Conservation (phyloP, 2,113 vertebrate species). For the Acanthisitta chloris region DNA sequence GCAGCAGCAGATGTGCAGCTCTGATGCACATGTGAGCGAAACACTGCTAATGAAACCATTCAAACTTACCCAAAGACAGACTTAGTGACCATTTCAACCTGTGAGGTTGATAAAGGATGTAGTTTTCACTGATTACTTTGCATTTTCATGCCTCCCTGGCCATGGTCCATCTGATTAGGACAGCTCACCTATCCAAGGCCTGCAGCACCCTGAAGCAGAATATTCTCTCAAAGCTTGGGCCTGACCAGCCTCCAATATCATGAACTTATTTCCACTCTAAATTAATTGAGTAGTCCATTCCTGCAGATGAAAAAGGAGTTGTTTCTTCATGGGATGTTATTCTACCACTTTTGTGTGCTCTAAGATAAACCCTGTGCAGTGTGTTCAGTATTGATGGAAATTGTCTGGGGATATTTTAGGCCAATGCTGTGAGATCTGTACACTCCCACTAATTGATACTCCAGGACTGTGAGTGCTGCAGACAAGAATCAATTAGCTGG, state of each 20-base stretch:
- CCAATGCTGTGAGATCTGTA: rapidly evolving
- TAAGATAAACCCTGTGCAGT: not conserved
- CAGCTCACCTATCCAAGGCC: not conserved
- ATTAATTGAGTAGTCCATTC: not conserved
- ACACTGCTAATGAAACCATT: not conserved
- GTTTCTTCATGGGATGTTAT: not conserved
- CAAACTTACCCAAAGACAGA: not conserved
- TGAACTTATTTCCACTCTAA: rapidly evolving
- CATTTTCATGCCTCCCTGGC: not conserved
- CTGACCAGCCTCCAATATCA: not conserved
- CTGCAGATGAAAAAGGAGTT: not conserved
- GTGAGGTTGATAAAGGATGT: not conserved
- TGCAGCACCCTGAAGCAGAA: not conserved
- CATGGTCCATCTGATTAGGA: not conserved
- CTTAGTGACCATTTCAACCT: not conserved
- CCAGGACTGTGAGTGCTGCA: not conserved
- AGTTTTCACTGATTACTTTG: not conserved
- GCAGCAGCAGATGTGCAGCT: not conserved
- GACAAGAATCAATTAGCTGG: not conserved
- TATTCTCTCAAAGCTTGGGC: not conserved
- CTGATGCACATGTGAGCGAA: not conserved
- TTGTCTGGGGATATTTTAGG: not conserved
- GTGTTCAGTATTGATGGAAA: not conserved
- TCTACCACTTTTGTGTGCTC: not conserved
- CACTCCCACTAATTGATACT: not conserved